Conservation (phyloP, 2,113 vertebrate genomes). For the Erythrolamprus reginae region DNA sequence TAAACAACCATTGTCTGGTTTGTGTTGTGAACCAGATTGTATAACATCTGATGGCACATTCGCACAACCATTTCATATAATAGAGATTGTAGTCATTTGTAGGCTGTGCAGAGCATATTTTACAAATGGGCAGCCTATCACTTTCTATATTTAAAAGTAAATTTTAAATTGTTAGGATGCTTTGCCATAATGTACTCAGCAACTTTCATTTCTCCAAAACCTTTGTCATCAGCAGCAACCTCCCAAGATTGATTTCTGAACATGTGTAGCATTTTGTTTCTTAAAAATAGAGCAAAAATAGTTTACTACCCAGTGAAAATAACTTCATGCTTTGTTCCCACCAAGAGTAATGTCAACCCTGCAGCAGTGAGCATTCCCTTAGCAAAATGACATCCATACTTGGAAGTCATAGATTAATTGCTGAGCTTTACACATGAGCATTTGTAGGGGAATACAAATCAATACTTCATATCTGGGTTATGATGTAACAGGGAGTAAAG, state of each 20-base stretch:
- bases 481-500: constrained; percentile 16
- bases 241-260: not conserved
- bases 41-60: not conserved
- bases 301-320: not conserved
- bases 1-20: not conserved
- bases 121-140: not conserved
- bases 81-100: not conserved
- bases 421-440: constrained; percentile 16
- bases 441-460: constrained; percentile 17
- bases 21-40: not conserved
- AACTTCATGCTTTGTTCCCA: not conserved
- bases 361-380: constrained; percentile 5
- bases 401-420: constrained; percentile 28
- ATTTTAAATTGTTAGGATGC: not conserved
- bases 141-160: not conserved
- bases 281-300: not conserved
- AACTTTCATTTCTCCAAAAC: not conserved
- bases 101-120: not conserved
- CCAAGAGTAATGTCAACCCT: not conserved
- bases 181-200: not conserved
- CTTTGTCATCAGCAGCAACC: not conserved
- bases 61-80: not conserved
- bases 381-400: constrained; percentile 1
- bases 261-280: not conserved
- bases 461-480: constrained; percentile 21